Base-by-base conservation (phyloP, 1,140 invertebrate genomes). In the Drosophila sp. region DNA sequence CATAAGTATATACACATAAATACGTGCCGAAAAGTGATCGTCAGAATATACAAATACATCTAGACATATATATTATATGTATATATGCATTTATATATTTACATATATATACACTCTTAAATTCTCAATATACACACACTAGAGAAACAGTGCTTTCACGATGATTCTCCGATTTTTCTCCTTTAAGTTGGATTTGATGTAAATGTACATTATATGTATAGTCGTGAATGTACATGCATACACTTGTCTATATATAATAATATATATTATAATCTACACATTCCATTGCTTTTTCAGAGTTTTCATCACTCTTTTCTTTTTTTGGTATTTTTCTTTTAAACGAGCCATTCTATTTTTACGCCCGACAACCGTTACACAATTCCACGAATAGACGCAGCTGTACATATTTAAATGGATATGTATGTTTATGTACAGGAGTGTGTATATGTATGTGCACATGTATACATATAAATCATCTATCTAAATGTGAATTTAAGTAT, bases 311-410 rank as follows among this genome's bases (percentile, higher is more conserved):
- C 36, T 57, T 25, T 53, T 36, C 11, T 66, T 48, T 51, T 73
- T 13, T 70, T 50, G 13, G 21, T 63, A 9, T 8, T 72, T 73
- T 40, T 73, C 6, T 50, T 48, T 41, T n/a, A 48, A 53, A 57
- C 57, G 43, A 53, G 21, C 36, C 45, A 43, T 38, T 78, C 75
- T 80, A 80, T 74, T 78, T 80, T 45, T 80, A 80, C 18, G 21
- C 40, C 32, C 40, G 40, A 61, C 56, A 69, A 61, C 67, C 62
- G 54, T 80, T 78, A 78, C 77, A 80, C 75, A 80, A 78, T 74
- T 67, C 61, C 56, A 75, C 56, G 40, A 74, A 77, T 57, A 77
- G 59, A 40, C 21, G 25, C 63, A 71, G 43, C 34, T 51, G n/a
- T 32, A 32, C 36, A 14, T 8, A 43, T 40, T 5, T 48, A 11